These are phyloP conservation scores for Pelecanoides urinatrix DNA, from an alignment of 2,113 vertebrate genomes.

Conservation along the genomic window DNA sequence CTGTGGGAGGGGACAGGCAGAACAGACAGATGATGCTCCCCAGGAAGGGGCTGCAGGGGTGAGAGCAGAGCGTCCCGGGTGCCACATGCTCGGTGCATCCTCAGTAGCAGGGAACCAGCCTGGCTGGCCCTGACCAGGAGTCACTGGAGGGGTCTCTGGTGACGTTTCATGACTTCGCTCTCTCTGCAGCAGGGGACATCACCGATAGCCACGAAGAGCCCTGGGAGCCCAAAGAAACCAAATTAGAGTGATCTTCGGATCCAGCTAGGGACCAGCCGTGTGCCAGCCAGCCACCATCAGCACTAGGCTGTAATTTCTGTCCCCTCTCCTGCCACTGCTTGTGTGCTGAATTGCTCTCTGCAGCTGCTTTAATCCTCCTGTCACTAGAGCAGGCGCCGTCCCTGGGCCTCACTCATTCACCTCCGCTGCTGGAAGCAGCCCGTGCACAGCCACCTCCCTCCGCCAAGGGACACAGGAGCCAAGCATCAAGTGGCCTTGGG, in stretches of 20 bases:
- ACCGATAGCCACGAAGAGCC: neutral
- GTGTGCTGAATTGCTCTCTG: fast-evolving
- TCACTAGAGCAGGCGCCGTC: neutral
- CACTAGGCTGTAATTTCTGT: neutral
- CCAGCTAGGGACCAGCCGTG: neutral
- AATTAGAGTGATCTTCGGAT: neutral
- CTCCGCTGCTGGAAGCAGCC: neutral
- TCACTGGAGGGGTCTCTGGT: neutral
- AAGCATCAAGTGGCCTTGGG: neutral
- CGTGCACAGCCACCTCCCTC: fast-evolving
- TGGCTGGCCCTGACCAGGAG: neutral
- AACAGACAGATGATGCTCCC: neutral
- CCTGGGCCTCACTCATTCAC: fast-evolving
- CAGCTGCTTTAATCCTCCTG: neutral
- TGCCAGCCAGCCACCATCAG: neutral
- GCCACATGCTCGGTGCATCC: fast-evolving
- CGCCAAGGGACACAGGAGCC: neutral
- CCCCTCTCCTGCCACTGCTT: neutral
- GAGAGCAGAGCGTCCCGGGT: neutral
- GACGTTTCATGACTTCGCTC: neutral
- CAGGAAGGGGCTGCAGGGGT: neutral
- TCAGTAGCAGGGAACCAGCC: neutral
- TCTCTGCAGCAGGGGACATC: slow-evolving; percentile 5
- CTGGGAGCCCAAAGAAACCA: slow-evolving; percentile 1
- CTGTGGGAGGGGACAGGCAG: fast-evolving